phyloP scores from a whole-genome alignment of 2,888 invertebrate genomes.

The Dioctria rufipes region DNA sequence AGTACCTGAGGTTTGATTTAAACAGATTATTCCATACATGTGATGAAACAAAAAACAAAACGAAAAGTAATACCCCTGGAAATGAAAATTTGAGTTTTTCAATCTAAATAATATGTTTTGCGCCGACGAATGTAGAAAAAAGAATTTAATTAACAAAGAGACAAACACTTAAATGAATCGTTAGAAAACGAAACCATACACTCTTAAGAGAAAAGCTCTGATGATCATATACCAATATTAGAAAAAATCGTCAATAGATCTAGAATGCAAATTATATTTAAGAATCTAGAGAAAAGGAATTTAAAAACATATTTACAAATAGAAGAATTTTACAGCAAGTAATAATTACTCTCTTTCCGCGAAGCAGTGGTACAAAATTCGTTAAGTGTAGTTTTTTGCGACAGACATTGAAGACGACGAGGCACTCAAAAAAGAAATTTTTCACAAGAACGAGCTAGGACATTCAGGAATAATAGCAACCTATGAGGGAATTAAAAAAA shows the following conservation, averaged over 20 bases:
- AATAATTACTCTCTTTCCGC: constrained; percentile 16
- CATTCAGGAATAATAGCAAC: constrained; percentile 46
- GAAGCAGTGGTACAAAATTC: too few relatives aligned
- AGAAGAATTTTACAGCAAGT: constrained; percentile 32
- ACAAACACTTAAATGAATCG: background rate
- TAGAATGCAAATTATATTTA: too few relatives aligned
- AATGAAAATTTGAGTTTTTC: background rate
- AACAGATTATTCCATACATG: background rate
- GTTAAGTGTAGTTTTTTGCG: background rate
- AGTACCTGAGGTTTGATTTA: too few relatives aligned
- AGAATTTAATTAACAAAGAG: background rate
- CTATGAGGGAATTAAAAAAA: too few relatives aligned
- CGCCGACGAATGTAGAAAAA: background rate
- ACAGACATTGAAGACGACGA: constrained; percentile 54
- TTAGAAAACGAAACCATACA: background rate
- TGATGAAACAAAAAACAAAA: background rate
- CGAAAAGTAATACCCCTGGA: background rate
- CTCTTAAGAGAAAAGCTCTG: background rate
- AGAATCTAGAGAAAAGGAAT: background rate
- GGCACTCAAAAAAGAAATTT: constrained; percentile 53
- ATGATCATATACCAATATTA: too few relatives aligned
- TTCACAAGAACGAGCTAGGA: constrained; percentile 55
- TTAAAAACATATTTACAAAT: background rate
- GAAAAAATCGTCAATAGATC: too few relatives aligned
- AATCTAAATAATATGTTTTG: background rate